Evolutionary conservation across 2,113 vertebrate species (phyloP), one percentile per base, ranked within the genome.

Genomic region (Pygathrix nemaeus): DNA sequence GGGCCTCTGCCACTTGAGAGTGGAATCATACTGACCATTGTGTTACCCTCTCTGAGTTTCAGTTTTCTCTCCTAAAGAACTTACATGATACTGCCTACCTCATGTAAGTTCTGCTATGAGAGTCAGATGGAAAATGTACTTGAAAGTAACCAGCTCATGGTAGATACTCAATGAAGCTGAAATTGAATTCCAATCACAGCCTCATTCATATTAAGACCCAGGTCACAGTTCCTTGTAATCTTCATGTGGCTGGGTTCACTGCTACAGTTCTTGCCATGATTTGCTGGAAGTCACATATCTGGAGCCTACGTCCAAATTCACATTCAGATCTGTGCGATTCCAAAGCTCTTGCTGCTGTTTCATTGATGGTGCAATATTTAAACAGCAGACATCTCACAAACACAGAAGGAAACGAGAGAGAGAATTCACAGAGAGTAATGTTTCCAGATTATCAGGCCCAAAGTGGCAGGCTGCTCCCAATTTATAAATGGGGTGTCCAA

Each of bases 1-100:
- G 32, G 11, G 16, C 32, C 52, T 75, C 90, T 35, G 89, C 40
- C 64, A 11, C 10, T 75, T 21, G 4, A 38, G 35, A 48, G 66
- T 16, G 4, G 27, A 70, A 25, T 12, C 13, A 25, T 8, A 17
- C 12, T 0, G n/a, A 14, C 32, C 7, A 25, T 16, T 30, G 14
- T 30, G 25, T 30, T 61, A 30, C 9, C 16, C 35, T 16, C 64
- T n/a, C 64, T 52, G 20, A n/a, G 64, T 32, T 50, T 35, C 64
- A 25, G 11, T 55, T 35, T 57, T 20, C n/a, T 32, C 61, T 83
- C 57, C 79, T 61, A n/a, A 59, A 83, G 52, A n/a, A 32, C 6
- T 6, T 12, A 9, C 17, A 2, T 45, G 78, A 43, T 0, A 27
- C 57, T 50, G 40, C 76, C 35, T 52, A 12, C n/a, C 45, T 21